A percentile compares a stretch with the other conserved stretches of the same genome.
phyloP scores from a whole-genome alignment of 2,113 vertebrate genomes.

The Arenaria interpres region DNA sequence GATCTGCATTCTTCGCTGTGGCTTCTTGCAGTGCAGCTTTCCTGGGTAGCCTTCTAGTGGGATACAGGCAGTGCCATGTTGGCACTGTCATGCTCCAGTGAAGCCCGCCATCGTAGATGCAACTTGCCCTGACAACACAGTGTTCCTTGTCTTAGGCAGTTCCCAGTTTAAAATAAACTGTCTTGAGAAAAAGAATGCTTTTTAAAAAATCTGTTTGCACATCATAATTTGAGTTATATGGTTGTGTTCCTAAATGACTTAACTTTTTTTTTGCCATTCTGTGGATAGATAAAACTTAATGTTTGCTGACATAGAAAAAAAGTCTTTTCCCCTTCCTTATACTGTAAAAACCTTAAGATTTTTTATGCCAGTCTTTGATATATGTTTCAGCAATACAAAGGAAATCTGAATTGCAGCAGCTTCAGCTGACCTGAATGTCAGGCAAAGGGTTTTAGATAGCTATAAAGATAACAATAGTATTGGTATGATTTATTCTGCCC shows the following conservation, averaged over 20 bases:
- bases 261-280: not conserved
- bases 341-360: not conserved
- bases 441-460: not conserved
- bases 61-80: too few relatives aligned
- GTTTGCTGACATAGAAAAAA: not conserved
- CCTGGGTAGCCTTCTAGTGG: not conserved
- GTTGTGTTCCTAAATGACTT: not conserved
- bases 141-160: not conserved
- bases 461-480: not conserved
- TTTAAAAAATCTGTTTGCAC: not conserved
- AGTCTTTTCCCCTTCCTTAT: not conserved
- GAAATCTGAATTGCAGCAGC: not conserved
- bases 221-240: not conserved
- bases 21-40: not conserved
- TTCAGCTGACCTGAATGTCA: not conserved
- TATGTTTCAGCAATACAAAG: not conserved
- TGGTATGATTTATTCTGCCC: not conserved
- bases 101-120: not conserved
- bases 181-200: not conserved
- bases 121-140: not conserved
- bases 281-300: not conserved
- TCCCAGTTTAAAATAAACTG: not conserved
- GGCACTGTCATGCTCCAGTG: not conserved
- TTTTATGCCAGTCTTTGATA: not conserved
- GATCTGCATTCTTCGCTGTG: not conserved